Conservation (phyloP, 2,113 vertebrate genomes). For the Cyanoramphus novaezelandiae region DNA sequence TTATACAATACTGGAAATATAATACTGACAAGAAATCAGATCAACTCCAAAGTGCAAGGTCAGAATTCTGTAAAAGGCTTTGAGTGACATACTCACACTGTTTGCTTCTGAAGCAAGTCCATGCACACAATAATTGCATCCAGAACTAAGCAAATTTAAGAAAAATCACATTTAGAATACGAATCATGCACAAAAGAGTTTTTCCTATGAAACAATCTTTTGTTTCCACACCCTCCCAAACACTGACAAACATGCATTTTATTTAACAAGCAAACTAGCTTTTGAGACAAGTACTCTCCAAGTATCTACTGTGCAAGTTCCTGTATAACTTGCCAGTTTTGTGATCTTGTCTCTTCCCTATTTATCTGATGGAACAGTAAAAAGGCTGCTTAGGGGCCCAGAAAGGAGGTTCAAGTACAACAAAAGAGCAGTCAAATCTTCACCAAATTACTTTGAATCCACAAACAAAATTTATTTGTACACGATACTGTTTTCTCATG, state of each 20-base stretch:
- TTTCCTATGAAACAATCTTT: background rate
- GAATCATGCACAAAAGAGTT: background rate
- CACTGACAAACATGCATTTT: background rate
- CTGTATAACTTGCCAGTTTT: background rate
- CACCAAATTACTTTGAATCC: background rate
- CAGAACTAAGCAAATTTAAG: conserved; percentile 82
- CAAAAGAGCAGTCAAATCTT: background rate
- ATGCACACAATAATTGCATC: conserved; percentile 95
- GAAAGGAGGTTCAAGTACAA: background rate
- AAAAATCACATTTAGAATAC: background rate
- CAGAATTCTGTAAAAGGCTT: background rate
- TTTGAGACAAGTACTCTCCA: background rate
- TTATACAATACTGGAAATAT: background rate
- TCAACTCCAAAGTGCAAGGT: background rate
- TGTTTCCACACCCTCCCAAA: background rate
- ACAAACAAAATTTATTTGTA: background rate
- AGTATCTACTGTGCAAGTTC: background rate
- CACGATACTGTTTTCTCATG: background rate
- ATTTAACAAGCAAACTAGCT: background rate
- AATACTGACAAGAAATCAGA: background rate
- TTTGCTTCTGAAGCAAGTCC: conserved; percentile 89
- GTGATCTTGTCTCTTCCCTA: background rate
- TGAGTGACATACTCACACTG: conserved; percentile 77
- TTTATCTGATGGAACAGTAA: background rate
- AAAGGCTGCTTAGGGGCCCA: background rate